Evolutionary conservation across 2,113 vertebrate species (phyloP).

Genomic region (Ammodytes dubius): DNA sequence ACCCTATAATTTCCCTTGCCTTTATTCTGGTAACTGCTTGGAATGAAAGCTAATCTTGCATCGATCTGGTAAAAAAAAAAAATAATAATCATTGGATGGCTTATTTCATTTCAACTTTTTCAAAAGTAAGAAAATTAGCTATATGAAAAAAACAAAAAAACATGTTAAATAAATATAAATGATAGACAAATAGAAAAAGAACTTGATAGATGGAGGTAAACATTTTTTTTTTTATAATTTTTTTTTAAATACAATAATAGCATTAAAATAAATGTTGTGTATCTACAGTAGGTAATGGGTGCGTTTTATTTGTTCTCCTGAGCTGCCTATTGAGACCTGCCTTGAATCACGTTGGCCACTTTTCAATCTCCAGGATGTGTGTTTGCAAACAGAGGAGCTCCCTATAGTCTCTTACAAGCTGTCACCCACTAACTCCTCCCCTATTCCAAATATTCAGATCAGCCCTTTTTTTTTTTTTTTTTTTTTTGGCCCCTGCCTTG

Average conservation of each 20-base stretch:
- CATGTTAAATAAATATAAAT: no score
- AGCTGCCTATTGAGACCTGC: conserved; percentile 12
- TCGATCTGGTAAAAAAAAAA: no score
- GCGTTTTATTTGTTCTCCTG: neutral
- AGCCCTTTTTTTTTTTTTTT: neutral
- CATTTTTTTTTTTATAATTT: no score
- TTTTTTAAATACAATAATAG: no score
- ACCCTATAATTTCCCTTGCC: neutral
- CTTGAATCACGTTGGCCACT: conserved; percentile 36
- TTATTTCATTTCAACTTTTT: neutral
- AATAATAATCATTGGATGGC: neutral
- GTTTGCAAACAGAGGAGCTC: conserved; percentile 49
- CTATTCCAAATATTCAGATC: conserved; percentile 69
- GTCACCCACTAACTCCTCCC: conserved; percentile 62
- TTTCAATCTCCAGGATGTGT: conserved; percentile 49
- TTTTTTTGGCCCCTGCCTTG: conserved; percentile 32
- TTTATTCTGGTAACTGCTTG: neutral
- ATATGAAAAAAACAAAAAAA: neutral
- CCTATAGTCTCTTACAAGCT: conserved; percentile 30
- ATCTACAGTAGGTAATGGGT: neutral
- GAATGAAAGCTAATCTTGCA: neutral
- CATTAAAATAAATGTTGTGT: neutral
- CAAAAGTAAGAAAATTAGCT: no score
- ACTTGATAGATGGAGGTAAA: no score
- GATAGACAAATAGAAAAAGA: no score